Conservation (phyloP, 2,888 invertebrate genomes). For the Phalangium opilio region DNA sequence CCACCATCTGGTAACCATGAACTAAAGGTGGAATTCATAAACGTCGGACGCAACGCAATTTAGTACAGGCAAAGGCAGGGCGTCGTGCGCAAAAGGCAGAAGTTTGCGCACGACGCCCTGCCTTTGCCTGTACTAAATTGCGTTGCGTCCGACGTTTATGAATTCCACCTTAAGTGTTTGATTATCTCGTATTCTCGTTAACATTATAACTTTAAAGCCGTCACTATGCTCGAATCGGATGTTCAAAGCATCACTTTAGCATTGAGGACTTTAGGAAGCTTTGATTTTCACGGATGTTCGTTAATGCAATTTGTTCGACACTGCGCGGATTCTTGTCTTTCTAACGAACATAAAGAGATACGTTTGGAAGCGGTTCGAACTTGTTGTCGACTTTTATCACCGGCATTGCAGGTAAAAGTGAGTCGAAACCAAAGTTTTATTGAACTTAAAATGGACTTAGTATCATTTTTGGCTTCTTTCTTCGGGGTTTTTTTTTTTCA, state of each 20-base stretch:
- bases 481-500: slow-evolving; percentile 1
- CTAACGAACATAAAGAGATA: slow-evolving; percentile 79
- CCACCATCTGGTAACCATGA: background rate
- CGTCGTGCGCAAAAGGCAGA: too few species aligned
- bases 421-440: background rate
- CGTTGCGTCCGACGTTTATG: too few species aligned
- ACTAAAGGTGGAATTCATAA: background rate
- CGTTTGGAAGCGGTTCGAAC: slow-evolving; percentile 87
- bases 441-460: background rate
- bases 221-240: slow-evolving; percentile 45
- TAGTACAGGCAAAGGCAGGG: too few species aligned
- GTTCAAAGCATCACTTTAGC: slow-evolving; percentile 76
- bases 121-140: too few species aligned
- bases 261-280: slow-evolving; percentile 71
- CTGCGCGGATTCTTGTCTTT: slow-evolving; percentile 79
- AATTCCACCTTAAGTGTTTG: background rate
- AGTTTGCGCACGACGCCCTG: too few species aligned
- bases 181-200: slow-evolving; percentile 7
- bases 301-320: slow-evolving; percentile 79
- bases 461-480: slow-evolving; percentile 1
- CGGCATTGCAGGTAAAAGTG: slow-evolving; percentile 45
- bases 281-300: slow-evolving; percentile 80
- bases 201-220: slow-evolving; percentile 4
- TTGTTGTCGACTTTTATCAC: slow-evolving; percentile 69
- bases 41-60: too few species aligned